These are phyloP conservation scores for Antitype chi DNA, from an alignment of 2,888 invertebrate species.

Conservation along the genomic window DNA sequence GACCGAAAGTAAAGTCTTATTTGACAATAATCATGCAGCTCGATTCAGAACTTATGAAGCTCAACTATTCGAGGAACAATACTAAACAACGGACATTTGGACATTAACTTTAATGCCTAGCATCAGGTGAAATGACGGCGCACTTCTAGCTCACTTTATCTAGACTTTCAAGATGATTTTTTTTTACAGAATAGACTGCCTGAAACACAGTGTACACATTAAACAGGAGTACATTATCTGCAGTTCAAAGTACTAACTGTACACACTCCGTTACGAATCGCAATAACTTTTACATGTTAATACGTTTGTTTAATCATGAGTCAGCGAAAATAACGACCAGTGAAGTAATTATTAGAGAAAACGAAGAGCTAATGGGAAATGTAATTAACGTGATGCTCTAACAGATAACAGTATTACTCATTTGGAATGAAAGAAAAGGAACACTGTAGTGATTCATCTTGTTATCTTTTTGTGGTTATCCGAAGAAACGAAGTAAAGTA, in stretches of 20 bases:
- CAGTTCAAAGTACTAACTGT: conserved; percentile 19
- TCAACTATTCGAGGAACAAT: too few relatives aligned
- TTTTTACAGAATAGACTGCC: too few relatives aligned
- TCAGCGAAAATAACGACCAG: conserved; percentile 46
- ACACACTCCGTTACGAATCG: conserved; percentile 3
- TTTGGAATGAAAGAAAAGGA: conserved; percentile 45
- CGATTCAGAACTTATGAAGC: too few relatives aligned
- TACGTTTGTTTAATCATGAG: conserved; percentile 32
- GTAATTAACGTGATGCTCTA: conserved; percentile 52
- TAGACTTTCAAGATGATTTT: neutral
- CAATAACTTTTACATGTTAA: neutral
- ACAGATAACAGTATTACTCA: conserved; percentile 47
- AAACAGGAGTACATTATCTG: neutral
- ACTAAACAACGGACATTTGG: too few relatives aligned
- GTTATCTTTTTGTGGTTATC: conserved; percentile 10
- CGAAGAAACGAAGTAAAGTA: neutral
- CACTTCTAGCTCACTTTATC: neutral
- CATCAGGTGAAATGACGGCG: neutral
- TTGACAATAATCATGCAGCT: too few relatives aligned
- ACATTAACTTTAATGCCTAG: too few relatives aligned
- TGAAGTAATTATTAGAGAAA: conserved; percentile 55
- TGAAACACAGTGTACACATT: neutral
- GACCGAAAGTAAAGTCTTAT: too few relatives aligned
- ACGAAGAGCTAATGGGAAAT: conserved; percentile 55
- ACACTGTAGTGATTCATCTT: conserved; percentile 41